These are phyloP conservation scores for Caenorhabditis tropicalis DNA, from an alignment of 1,140 invertebrate species.

Conservation along the genomic window DNA sequence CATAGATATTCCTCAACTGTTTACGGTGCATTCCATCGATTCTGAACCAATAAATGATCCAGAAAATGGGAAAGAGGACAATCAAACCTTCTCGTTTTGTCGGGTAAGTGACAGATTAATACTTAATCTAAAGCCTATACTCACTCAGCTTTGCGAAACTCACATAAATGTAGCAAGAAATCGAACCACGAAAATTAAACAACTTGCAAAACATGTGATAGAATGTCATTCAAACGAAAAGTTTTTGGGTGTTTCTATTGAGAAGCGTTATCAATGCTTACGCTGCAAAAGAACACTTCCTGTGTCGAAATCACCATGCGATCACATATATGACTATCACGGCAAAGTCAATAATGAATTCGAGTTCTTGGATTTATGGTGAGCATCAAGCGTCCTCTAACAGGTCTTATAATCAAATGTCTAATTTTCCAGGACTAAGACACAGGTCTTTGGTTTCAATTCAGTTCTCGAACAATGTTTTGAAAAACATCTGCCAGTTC, in stretches of 20 bases:
- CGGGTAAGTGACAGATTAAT: neutral
- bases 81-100: neutral
- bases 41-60: neutral
- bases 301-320: conserved; percentile 27
- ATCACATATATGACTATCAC: neutral
- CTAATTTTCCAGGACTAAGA: neutral
- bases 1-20: neutral
- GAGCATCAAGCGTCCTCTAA: too few relatives aligned
- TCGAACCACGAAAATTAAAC: neutral
- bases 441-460: neutral
- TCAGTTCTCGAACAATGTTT: neutral
- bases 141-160: neutral
- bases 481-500: neutral
- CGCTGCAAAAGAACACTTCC: neutral
- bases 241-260: neutral
- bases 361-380: conserved; percentile 15
- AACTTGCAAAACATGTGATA: neutral
- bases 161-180: neutral
- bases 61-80: conserved; percentile 2
- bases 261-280: conserved; percentile 11
- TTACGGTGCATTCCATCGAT: neutral
- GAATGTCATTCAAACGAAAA: neutral
- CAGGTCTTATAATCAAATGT: too few relatives aligned
- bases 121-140: neutral
- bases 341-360: neutral